phyloP scores from a whole-genome alignment of 2,797 vertebrate species.

The Sebastes reedi region DNA sequence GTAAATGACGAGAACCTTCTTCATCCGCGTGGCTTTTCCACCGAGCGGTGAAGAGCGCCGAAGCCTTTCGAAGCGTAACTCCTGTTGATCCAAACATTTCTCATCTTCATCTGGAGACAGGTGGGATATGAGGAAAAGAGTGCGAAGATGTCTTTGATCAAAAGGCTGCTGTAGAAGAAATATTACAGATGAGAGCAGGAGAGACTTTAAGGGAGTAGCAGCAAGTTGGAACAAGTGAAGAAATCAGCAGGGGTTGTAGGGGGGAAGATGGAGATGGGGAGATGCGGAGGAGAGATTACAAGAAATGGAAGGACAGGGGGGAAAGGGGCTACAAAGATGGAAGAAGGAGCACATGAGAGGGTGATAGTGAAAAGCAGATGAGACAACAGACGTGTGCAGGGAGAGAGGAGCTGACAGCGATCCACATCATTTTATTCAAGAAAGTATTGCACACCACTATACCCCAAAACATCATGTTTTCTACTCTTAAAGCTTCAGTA shows the following conservation, averaged over 20 bases:
- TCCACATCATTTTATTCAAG: not conserved
- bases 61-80: constrained; percentile 1
- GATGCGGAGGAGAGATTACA: constrained; percentile 1
- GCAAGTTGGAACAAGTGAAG: constrained; percentile 8
- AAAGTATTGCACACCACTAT: not conserved
- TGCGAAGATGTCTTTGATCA: constrained; percentile 26
- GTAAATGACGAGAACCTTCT: not conserved
- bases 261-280: not conserved
- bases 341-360: not conserved
- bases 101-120: constrained; percentile 34
- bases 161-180: constrained; percentile 15
- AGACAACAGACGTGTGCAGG: not conserved
- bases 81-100: constrained; percentile 42
- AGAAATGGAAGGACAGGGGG: not conserved
- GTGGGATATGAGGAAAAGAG: not conserved
- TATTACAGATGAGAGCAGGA: constrained; percentile 15
- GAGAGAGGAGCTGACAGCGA: not conserved
- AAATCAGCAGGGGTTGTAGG: not conserved
- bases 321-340: not conserved
- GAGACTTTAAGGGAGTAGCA: not conserved
- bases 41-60: not conserved
- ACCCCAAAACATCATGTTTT: not conserved
- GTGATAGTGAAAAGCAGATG: not conserved
- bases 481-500: too few relatives aligned
- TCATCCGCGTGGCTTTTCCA: not conserved